Percentiles rank a stretch among this genome's conserved stretches.
Evolutionary conservation across 1,140 invertebrate species (phyloP).

Genomic region (Calliphora vicina): DNA sequence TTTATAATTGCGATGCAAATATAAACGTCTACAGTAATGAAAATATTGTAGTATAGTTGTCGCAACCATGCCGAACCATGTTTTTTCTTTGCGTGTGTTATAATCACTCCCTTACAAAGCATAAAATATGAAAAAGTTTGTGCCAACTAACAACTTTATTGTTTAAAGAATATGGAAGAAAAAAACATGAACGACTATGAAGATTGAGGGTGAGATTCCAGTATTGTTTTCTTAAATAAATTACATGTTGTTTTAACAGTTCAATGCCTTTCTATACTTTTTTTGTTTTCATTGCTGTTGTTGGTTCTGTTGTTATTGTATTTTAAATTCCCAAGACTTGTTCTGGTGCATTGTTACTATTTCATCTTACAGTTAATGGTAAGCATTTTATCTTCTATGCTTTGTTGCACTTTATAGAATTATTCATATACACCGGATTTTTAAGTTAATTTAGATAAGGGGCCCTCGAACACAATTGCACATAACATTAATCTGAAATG

Average conservation of each 20-base stretch:
- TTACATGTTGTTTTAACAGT: conserved; percentile 14
- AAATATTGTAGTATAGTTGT: no score
- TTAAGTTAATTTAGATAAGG: background rate
- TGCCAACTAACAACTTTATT: background rate
- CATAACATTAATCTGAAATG: no score
- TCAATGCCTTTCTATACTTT: background rate
- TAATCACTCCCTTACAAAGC: background rate
- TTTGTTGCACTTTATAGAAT: conserved; percentile 4
- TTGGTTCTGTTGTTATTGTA: background rate
- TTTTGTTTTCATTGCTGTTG: background rate
- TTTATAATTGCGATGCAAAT: no score
- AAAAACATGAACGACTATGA: background rate
- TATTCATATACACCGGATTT: background rate
- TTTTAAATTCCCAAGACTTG: background rate
- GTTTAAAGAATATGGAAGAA: background rate
- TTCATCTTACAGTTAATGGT: conserved; percentile 16
- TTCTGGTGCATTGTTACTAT: background rate
- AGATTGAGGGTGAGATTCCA: conserved; percentile 3
- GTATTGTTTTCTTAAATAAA: conserved; percentile 14
- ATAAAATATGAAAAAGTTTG: background rate
- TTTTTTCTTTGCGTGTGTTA: no score
- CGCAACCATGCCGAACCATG: no score
- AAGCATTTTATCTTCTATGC: conserved; percentile 2
- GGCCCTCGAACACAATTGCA: no score
- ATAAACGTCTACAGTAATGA: no score